Evolutionary conservation across 2,888 invertebrate species (phyloP).

Genomic region (Rotaria sp.): DNA sequence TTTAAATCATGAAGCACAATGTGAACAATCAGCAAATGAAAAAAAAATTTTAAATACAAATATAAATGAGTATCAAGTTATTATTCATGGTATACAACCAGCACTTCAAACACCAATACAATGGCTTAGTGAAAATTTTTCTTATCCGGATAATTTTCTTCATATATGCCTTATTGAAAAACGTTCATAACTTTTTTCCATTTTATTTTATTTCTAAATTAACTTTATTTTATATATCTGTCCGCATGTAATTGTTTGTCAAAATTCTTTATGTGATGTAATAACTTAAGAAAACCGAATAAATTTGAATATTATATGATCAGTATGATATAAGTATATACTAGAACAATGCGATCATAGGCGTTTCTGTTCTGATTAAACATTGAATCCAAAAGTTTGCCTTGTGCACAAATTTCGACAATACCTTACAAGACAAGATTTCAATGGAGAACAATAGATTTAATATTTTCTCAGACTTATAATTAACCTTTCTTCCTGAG

Average conservation of each 20-base stretch:
- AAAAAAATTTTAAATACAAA: not conserved
- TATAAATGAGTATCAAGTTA: constrained; percentile 18
- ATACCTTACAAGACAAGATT: too few species aligned
- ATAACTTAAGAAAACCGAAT: too few species aligned
- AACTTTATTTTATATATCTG: not conserved
- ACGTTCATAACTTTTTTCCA: not conserved
- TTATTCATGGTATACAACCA: constrained; percentile 73
- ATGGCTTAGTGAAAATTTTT: constrained; percentile 93
- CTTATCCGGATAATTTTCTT: constrained; percentile 95
- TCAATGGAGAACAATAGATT: too few species aligned
- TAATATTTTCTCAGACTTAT: too few species aligned
- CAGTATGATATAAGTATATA: too few species aligned
- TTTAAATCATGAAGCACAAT: constrained; percentile 54
- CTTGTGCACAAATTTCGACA: too few species aligned
- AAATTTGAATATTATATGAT: too few species aligned
- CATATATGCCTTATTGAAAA: constrained; percentile 62
- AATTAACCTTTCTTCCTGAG: too few species aligned
- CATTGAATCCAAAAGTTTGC: too few species aligned
- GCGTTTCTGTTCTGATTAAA: too few species aligned
- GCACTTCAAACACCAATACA: constrained; percentile 81
- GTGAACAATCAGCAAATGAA: not conserved
- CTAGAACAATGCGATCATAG: too few species aligned
- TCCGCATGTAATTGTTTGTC: not conserved
- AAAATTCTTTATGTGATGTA: not conserved
- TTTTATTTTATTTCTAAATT: not conserved